Evolutionary conservation across 2,113 vertebrate genomes (phyloP), one percentile per base, ranked within the genome.

Genomic region (Abramis brama): DNA sequence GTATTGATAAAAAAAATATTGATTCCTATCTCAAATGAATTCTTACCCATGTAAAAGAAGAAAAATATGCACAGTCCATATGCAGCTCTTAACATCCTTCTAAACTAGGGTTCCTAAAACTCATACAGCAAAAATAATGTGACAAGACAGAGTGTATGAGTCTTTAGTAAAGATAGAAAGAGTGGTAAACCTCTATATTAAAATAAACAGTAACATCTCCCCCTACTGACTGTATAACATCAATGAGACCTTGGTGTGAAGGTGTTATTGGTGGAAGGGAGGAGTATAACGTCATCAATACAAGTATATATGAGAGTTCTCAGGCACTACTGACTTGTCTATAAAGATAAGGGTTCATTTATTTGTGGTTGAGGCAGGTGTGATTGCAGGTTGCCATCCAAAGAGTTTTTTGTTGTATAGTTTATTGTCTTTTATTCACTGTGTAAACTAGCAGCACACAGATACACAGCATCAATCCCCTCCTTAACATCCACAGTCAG

Each of bases 381-480:
- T 43, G 19, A 55, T 21, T 64, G 1, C n/a, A 6, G 27, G 27
- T 47, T 10, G 9, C 12, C 30, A 64, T 64, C 55, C 64, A 86
- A 55, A 15, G 39, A 57, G 76, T 77, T 89, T 57, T 87, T 79
- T 88, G 83, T 60, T 13, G 3, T 33, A 60, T 47, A 66, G 19
- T 30, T 57, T 4, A 45, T 13, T 10, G 47, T 2, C 2, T 9
- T 27, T 86, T 6, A 52, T 52, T 70, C 87, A 88, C 81, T 70
- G 85, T 91, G 87, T n/a, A 23, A 60, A 79, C 85, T 87, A 43
- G 86, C 88, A 86, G 90, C 88, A 88, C 88, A 87, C 50, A 89
- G 57, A 76, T 85, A 89, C 66, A 91, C 70, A 10, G 87, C 88
- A 36, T 71, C 73, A 36, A 27, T 57, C 23, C 27, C 78, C 11